phyloP scores from a whole-genome alignment of 2,888 invertebrate species.

The Agrotis clavis region DNA sequence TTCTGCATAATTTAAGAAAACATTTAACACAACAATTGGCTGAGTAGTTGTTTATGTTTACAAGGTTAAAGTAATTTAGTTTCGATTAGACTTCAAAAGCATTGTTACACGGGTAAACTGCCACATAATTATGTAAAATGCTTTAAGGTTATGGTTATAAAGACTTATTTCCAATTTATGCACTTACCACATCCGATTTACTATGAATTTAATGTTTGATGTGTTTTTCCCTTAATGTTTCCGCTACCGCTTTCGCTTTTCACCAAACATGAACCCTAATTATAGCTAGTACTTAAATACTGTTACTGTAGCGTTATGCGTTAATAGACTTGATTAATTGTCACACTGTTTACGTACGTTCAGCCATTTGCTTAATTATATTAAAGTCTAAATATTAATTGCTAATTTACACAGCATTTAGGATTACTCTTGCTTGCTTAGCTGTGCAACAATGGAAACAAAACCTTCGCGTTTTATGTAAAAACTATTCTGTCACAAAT shows the following conservation, averaged over 20 bases:
- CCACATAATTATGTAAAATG: not conserved
- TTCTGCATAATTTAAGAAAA: conserved; percentile 9
- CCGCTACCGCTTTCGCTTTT: conserved; percentile 15
- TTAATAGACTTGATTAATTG: conserved; percentile 61
- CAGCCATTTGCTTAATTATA: conserved; percentile 55
- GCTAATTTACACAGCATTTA: conserved; percentile 34
- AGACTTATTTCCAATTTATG: not conserved
- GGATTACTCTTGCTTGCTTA: conserved; percentile 9
- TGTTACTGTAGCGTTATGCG: conserved; percentile 44
- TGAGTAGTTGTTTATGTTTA: conserved; percentile 3
- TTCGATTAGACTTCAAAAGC: not conserved
- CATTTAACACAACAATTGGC: conserved; percentile 6
- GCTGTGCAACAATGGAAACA: not conserved
- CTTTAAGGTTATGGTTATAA: not conserved
- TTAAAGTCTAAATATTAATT: conserved; percentile 60
- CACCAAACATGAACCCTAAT: not conserved
- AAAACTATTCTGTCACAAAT: not conserved
- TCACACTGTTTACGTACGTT: conserved; percentile 45
- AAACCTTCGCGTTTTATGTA: not conserved
- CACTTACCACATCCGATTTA: not conserved
- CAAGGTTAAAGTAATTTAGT: conserved; percentile 19
- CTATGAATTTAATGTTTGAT: not conserved
- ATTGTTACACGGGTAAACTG: not conserved
- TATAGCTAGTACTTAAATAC: conserved; percentile 44
- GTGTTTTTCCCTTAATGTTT: not conserved